Evolutionary conservation across 2,888 invertebrate genomes (phyloP).

Genomic region (Clitarchus hookeri): DNA sequence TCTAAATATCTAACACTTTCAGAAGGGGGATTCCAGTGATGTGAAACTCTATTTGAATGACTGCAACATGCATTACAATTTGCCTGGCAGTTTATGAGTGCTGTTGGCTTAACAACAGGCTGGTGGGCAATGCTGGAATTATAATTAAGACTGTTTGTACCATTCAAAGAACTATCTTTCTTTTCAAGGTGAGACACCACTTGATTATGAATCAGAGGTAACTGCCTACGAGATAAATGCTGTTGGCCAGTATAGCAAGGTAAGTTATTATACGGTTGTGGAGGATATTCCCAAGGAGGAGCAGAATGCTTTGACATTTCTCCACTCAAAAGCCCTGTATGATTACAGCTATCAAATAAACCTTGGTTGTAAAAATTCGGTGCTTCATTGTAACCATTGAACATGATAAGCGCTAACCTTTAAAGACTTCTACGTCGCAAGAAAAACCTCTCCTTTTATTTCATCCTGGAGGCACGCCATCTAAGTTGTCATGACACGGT

Average conservation of each 20-base stretch:
- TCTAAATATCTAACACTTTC: constrained; percentile 27
- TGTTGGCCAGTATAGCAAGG: constrained; percentile 32
- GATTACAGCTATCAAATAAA: constrained; percentile 28
- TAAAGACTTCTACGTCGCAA: constrained; percentile 26
- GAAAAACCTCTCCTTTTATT: neutral
- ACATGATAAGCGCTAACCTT: constrained; percentile 22
- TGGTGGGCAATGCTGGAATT: constrained; percentile 24
- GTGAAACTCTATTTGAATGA: constrained; percentile 31
- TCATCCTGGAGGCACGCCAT: neutral
- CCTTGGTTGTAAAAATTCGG: constrained; percentile 27
- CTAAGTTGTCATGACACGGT: constrained; percentile 29
- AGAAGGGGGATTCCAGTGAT: constrained; percentile 28
- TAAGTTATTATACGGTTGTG: constrained; percentile 28
- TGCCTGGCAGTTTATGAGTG: constrained; percentile 36
- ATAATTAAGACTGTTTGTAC: neutral
- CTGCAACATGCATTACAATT: constrained; percentile 34
- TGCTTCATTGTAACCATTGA: constrained; percentile 16
- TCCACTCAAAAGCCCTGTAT: constrained; percentile 26
- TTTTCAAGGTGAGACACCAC: constrained; percentile 29
- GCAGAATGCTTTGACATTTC: constrained; percentile 31
- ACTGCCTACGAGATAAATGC: constrained; percentile 28
- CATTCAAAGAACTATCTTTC: constrained; percentile 12
- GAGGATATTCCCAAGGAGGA: constrained; percentile 34
- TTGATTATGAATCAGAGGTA: constrained; percentile 29
- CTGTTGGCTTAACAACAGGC: constrained; percentile 36